A percentile compares a stretch with the other conserved stretches of the same genome.
Evolutionary conservation across 2,888 invertebrate genomes (phyloP).

Genomic region (Sesamia inferens): DNA sequence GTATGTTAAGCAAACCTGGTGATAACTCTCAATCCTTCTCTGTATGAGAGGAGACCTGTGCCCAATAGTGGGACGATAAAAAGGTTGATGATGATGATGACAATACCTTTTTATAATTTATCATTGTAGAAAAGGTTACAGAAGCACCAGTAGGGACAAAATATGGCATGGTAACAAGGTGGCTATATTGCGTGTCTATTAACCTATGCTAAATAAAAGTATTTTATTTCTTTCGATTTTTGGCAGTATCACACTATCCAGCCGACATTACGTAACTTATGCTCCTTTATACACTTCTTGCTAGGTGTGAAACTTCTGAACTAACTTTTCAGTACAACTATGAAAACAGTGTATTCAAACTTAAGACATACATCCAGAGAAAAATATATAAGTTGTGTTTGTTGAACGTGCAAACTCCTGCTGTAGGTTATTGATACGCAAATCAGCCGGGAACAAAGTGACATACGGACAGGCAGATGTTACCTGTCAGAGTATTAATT

Average conservation of each 20-base stretch:
- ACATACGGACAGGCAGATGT: conserved; percentile 68
- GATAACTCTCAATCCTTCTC: too few relatives aligned
- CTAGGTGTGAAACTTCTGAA: conserved; percentile 17
- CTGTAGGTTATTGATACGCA: conserved; percentile 70
- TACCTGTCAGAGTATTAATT: conserved; percentile 60
- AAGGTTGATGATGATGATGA: too few relatives aligned
- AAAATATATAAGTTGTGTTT: conserved; percentile 57
- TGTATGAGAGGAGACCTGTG: too few relatives aligned
- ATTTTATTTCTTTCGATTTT: neutral
- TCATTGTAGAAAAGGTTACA: neutral
- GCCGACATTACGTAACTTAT: neutral
- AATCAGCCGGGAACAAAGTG: conserved; percentile 66
- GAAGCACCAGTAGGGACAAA: conserved; percentile 30
- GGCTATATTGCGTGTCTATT: neutral
- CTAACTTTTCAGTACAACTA: neutral
- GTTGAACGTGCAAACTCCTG: conserved; percentile 50
- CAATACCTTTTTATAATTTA: conserved; percentile 6
- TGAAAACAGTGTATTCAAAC: conserved; percentile 33
- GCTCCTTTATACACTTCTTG: neutral
- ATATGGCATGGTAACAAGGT: neutral
- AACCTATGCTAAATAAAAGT: too few relatives aligned
- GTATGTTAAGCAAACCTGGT: too few relatives aligned
- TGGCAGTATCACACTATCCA: neutral
- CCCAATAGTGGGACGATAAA: too few relatives aligned
- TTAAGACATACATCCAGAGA: conserved; percentile 45